These are phyloP conservation scores for Nicator chloris DNA, from an alignment of 2,113 vertebrate genomes.

Conservation along the genomic window DNA sequence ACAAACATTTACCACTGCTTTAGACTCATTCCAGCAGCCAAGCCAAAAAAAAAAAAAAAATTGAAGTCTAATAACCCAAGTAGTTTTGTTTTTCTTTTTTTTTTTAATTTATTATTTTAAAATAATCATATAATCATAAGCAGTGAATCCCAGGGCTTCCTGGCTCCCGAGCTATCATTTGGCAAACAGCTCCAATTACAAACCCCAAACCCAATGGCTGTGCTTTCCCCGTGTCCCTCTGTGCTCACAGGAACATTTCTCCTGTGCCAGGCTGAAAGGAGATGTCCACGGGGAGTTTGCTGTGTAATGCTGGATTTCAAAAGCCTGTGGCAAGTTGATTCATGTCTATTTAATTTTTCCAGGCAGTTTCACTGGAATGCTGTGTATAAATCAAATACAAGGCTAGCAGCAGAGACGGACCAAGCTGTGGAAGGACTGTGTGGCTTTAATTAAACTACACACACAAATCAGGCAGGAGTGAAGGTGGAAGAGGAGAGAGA, in stretches of 20 bases:
- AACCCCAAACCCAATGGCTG: not conserved
- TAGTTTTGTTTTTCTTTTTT: not conserved
- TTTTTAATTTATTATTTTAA: not conserved
- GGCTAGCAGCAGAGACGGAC: constrained; percentile 10
- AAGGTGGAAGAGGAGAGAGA: not conserved
- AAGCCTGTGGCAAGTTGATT: constrained; percentile 58
- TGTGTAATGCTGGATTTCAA: constrained; percentile 43
- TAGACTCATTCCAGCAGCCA: not conserved
- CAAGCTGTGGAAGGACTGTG: constrained; percentile 24
- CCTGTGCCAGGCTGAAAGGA: constrained; percentile 24
- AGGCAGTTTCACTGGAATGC: constrained; percentile 58
- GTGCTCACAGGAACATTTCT: constrained; percentile 19
- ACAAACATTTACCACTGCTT: not conserved
- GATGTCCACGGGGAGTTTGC: constrained; percentile 4
- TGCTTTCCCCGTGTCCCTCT: not conserved
- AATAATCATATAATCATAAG: not conserved
- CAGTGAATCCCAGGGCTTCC: constrained; percentile 13
- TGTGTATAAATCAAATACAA: constrained; percentile 43
- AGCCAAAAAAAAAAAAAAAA: not conserved
- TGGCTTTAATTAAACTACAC: constrained; percentile 55
- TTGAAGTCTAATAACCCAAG: not conserved
- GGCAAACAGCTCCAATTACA: constrained; percentile 15
- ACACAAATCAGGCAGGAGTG: constrained; percentile 34
- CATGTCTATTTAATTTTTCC: constrained; percentile 66
- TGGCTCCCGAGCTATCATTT: constrained; percentile 14